Conservation (phyloP, 2,888 invertebrate species). For the Thereva unica region DNA sequence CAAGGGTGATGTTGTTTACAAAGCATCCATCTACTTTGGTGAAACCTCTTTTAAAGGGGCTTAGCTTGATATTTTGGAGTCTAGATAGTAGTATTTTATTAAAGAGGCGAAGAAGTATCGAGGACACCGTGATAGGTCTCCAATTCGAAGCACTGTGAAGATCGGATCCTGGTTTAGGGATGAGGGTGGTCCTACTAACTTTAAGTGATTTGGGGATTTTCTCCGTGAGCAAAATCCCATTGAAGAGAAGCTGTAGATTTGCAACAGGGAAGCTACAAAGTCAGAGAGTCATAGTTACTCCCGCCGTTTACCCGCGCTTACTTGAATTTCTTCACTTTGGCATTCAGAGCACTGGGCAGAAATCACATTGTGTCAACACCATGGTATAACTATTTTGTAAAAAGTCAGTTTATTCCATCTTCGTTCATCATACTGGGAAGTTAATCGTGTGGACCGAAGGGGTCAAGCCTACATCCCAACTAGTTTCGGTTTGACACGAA, state of each 20-base stretch:
- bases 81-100: conserved; percentile 7
- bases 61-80: conserved; percentile 26
- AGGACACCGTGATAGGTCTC: conserved; percentile 43
- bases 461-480: too few relatives aligned
- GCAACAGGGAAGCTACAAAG: neutral
- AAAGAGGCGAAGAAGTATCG: neutral
- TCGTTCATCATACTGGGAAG: too few relatives aligned
- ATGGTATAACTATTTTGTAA: too few relatives aligned
- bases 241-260: neutral
- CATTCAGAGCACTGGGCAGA: too few relatives aligned
- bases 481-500: too few relatives aligned
- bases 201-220: neutral
- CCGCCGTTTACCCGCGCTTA: too few relatives aligned
- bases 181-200: neutral
- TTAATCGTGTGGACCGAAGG: too few relatives aligned
- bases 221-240: neutral
- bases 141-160: conserved; percentile 36
- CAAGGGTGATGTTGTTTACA: conserved; percentile 1
- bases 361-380: too few relatives aligned
- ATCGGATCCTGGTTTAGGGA: conserved; percentile 23
- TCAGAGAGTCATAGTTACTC: too few relatives aligned
- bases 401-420: too few relatives aligned
- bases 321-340: too few relatives aligned
- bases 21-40: conserved; percentile 8
- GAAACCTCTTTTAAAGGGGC: conserved; percentile 40